These are phyloP conservation scores for Cryptoleucopteryx plumbea DNA, from an alignment of 2,113 vertebrate genomes.

Conservation along the genomic window DNA sequence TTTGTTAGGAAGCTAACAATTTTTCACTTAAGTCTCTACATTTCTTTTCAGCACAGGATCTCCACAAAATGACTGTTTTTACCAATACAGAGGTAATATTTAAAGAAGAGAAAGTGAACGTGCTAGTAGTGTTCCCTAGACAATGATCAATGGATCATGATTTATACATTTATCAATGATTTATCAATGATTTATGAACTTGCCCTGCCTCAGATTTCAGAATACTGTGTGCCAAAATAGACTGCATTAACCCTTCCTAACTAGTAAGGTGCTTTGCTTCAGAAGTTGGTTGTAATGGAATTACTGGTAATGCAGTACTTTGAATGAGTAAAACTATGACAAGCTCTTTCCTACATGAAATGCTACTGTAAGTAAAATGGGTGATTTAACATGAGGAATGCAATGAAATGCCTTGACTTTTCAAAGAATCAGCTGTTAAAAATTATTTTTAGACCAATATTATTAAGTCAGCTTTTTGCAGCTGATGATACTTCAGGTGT, in stretches of 20 bases:
- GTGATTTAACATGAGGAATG: neutral
- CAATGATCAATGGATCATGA: neutral
- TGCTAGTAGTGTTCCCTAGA: neutral
- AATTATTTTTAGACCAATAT: neutral
- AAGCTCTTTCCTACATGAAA: neutral
- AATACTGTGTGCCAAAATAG: neutral
- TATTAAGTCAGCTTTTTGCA: neutral
- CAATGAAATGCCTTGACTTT: neutral
- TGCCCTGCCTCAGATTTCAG: neutral
- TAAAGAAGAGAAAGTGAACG: neutral
- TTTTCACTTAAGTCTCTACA: neutral
- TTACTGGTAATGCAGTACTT: neutral
- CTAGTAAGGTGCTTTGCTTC: fast-evolving
- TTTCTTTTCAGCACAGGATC: neutral
- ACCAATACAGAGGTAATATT: neutral
- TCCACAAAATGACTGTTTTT: neutral
- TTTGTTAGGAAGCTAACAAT: neutral
- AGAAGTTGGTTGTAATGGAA: neutral
- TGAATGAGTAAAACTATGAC: neutral
- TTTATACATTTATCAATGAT: no score
- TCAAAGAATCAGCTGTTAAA: neutral
- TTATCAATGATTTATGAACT: neutral
- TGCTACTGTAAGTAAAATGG: neutral
- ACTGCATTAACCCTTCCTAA: neutral
- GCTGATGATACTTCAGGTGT: neutral